Base-by-base conservation (phyloP, 2,113 vertebrate genomes). In the Phocoena sinus region DNA sequence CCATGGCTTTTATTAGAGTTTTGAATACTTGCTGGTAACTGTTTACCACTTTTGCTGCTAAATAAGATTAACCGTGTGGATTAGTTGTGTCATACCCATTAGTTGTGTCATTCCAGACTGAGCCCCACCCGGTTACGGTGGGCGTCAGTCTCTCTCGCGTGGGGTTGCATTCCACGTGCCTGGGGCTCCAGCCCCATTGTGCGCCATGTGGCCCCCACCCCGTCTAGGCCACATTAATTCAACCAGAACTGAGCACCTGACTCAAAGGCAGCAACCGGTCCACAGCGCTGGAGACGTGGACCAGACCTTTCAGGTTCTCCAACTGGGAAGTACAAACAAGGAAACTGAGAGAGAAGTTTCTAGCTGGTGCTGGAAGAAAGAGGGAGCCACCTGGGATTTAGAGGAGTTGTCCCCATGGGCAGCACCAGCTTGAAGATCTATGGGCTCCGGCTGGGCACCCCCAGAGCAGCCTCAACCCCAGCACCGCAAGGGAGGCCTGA, bases 21-120 rank as follows among this genome's bases (percentile, higher is more conserved):
- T 95, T 71, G 63, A 82, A 83, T 84, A 93, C 83, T 97, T 96
- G 92, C 79, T 89, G 60, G 67, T 60, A 60, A 58, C 74, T 82
- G 58, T 89, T 97, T 95, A 89, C 91, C 44, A 68, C 80, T 79
- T 95, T 76, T 91, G 86, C 95, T 96, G 92, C 67, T 88, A 96
- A 80, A 41, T 38, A 71, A 36, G 14, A 89, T 93, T 36, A 91
- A 71, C 81, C 80, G 20, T 85, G 68, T 96, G 36, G 80, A n/a
- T 82, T 47, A 31, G n/a, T 95, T 89, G 28, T 82, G 68, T 89
- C 38, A 12, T 38, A 20, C 36, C 53, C 33, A 65, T 36, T 65
- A 41, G 15, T 63, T 71, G 71, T 36, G 58, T 94, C 50, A 53
- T 97, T 96, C 94, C 56, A 74, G n/a, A 96, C 67, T 38, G 87